Percentiles rank a stretch among this genome's conserved stretches.
phyloP scores from a whole-genome alignment of 2,888 invertebrate species.

The Trachelus tabidus region DNA sequence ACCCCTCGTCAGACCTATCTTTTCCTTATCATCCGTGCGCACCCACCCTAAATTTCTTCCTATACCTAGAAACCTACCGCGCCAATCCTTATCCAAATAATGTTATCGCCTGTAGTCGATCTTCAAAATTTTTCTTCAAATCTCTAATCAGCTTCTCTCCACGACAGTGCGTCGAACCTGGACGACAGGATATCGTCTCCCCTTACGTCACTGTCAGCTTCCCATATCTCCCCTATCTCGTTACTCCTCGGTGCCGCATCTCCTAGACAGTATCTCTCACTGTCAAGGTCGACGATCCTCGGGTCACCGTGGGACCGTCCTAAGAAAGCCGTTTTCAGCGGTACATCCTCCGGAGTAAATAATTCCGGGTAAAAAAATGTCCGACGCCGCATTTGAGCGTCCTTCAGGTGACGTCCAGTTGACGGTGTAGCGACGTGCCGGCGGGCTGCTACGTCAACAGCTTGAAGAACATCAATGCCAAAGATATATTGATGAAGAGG shows the following conservation, averaged over 20 bases:
- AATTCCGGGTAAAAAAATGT: neutral
- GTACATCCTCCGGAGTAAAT: constrained; percentile 20
- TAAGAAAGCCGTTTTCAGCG: constrained; percentile 45
- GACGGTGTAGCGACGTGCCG: constrained; percentile 54
- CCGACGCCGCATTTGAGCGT: neutral
- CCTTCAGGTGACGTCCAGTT: constrained; percentile 59
- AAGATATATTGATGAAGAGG: constrained; percentile 91
- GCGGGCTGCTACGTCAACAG: constrained; percentile 90
- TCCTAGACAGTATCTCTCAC: neutral
- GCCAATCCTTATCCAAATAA: neutral
- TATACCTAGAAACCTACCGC: neutral
- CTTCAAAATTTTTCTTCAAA: neutral
- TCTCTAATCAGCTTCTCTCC: neutral
- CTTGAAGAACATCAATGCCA: constrained; percentile 96
- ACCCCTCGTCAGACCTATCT: neutral
- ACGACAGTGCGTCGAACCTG: neutral
- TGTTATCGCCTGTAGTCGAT: neutral
- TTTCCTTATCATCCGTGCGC: neutral
- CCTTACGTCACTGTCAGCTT: neutral
- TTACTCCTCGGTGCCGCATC: neutral
- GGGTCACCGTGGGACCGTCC: constrained; percentile 20
- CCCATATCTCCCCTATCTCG: neutral
- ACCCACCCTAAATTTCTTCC: neutral
- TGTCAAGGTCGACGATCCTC: neutral
- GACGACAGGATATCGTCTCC: neutral